Evolutionary conservation across 2,888 invertebrate species (phyloP).

Genomic region (Agrotis clavis): DNA sequence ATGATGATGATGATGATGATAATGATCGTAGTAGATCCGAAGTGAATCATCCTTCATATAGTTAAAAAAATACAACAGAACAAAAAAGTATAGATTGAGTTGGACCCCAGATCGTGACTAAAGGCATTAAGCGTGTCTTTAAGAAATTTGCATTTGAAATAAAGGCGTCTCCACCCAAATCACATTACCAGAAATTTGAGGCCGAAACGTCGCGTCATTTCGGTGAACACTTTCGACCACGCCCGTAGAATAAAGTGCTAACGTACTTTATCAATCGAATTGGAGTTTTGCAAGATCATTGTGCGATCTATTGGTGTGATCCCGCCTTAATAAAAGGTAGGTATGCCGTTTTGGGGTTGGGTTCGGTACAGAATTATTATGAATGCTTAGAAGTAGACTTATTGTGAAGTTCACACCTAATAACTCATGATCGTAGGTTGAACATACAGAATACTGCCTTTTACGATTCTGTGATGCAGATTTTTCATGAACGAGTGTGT

Average conservation of each 20-base stretch:
- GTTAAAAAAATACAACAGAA: slow-evolving; percentile 8
- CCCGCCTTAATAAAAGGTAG: slow-evolving; percentile 2
- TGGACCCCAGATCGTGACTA: slow-evolving; percentile 64
- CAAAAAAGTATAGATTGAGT: slow-evolving; percentile 37
- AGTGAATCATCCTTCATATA: slow-evolving; percentile 15
- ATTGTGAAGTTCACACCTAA: too few species aligned
- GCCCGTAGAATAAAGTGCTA: slow-evolving; percentile 71
- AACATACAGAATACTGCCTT: too few species aligned
- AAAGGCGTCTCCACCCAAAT: slow-evolving; percentile 67
- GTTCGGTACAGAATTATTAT: not conserved
- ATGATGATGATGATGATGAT: too few species aligned
- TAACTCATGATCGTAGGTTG: too few species aligned
- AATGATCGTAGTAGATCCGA: not conserved
- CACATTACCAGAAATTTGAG: slow-evolving; percentile 66
- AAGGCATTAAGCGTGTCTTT: slow-evolving; percentile 68
- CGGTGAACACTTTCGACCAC: slow-evolving; percentile 66
- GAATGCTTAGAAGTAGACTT: not conserved
- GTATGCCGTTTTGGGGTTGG: not conserved
- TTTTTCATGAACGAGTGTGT: too few species aligned
- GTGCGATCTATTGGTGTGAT: slow-evolving; percentile 45
- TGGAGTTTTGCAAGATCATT: slow-evolving; percentile 73
- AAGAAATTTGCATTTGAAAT: slow-evolving; percentile 72
- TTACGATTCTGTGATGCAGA: too few species aligned
- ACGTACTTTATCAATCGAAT: slow-evolving; percentile 72
- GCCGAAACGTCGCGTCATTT: slow-evolving; percentile 67